These are phyloP conservation scores for Merodon equestris DNA, from an alignment of 2,888 invertebrate genomes.

Conservation along the genomic window DNA sequence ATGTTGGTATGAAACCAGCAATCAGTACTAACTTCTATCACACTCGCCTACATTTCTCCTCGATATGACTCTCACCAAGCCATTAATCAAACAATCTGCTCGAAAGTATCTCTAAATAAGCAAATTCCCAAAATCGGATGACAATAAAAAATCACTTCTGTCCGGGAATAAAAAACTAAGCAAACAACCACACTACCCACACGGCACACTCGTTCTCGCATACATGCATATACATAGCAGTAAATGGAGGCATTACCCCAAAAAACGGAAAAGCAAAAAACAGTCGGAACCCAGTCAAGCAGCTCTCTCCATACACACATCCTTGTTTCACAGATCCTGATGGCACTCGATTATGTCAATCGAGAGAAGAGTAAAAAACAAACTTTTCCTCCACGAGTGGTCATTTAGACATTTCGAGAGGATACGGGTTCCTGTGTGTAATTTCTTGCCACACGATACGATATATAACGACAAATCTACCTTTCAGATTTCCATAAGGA, in stretches of 20 bases:
- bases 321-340: conserved; percentile 61
- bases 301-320: conserved; percentile 15
- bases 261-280: conserved; percentile 15
- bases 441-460: not conserved
- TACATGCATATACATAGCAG: not conserved
- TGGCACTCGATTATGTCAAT: conserved; percentile 68
- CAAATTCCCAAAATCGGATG: conserved; percentile 67
- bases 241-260: conserved; percentile 52
- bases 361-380: conserved; percentile 67
- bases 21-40: conserved; percentile 50
- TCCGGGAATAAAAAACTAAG: conserved; percentile 57
- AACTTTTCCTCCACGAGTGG: conserved; percentile 61
- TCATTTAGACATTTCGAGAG: conserved; percentile 55
- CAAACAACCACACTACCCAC: conserved; percentile 23
- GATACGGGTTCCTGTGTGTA: conserved; percentile 34
- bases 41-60: conserved; percentile 29
- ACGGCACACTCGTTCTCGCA: too few species aligned
- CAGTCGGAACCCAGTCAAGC: not conserved
- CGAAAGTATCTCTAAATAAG: conserved; percentile 68
- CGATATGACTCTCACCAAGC: conserved; percentile 43
- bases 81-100: conserved; percentile 69
- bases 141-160: conserved; percentile 67
- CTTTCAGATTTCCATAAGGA: conserved; percentile 67
- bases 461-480: conserved; percentile 45
- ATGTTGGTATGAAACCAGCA: conserved; percentile 45